Evolutionary conservation across 1,140 invertebrate species (phyloP).

Genomic region (Stegodyphus mimosarum): DNA sequence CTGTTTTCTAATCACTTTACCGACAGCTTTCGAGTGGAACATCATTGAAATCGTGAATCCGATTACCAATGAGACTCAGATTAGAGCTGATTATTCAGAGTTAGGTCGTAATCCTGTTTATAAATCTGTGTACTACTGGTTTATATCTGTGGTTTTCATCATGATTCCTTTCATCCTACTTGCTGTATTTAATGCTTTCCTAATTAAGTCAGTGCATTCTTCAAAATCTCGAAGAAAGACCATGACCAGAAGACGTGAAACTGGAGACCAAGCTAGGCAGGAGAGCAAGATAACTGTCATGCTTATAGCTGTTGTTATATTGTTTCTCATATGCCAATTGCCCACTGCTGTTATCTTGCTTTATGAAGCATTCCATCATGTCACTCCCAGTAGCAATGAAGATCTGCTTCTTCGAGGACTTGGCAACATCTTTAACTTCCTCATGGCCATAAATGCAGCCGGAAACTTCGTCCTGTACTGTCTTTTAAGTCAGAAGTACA

Average conservation of each 20-base stretch:
- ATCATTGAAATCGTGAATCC: conserved; percentile 64
- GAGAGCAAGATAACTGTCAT: conserved; percentile 81
- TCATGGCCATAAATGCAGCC: conserved; percentile 78
- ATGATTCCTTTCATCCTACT: conserved; percentile 77
- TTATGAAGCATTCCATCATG: conserved; percentile 70
- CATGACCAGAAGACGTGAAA: conserved; percentile 70
- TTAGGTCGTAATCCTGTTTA: conserved; percentile 73
- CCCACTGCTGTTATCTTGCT: conserved; percentile 75
- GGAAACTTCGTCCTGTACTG: conserved; percentile 84
- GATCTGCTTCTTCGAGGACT: conserved; percentile 71
- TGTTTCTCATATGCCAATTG: conserved; percentile 80
- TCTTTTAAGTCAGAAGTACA: conserved; percentile 80
- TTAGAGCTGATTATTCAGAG: conserved; percentile 56
- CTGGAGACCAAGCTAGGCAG: conserved; percentile 70
- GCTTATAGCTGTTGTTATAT: conserved; percentile 79
- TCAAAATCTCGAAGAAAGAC: conserved; percentile 71
- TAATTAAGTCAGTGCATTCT: conserved; percentile 76
- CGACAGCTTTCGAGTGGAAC: conserved; percentile 76
- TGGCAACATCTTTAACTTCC: conserved; percentile 80
- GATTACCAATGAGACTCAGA: conserved; percentile 54
- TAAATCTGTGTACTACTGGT: conserved; percentile 76
- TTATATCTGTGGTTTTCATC: conserved; percentile 76
- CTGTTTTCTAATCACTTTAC: conserved; percentile 75
- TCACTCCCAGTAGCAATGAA: conserved; percentile 65
- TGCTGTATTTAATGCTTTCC: conserved; percentile 79